Evolutionary conservation across 1,140 invertebrate species (phyloP), one percentile per base, ranked within the genome.

Genomic region (Drepana arcuata): DNA sequence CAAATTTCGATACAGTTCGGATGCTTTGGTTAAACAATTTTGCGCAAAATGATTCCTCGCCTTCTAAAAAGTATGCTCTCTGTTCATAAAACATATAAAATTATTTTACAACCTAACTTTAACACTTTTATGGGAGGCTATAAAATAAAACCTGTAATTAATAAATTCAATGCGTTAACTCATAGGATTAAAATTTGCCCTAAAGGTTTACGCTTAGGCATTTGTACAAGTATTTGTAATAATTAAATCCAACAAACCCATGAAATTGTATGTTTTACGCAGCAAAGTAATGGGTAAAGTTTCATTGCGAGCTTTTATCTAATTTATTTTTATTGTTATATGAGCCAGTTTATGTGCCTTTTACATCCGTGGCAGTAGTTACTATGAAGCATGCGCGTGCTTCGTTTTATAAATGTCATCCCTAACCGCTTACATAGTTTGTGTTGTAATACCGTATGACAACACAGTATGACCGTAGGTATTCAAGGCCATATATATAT

Each of bases 311-410:
- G 68, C 66, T 71, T 75, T 75, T 75, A 69, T 75, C 67, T 77
- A 71, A 77, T 74, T 74, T 74, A 74, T 77, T 77, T 74, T 77
- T 77, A 77, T 65, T 63, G 70, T 77, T 77, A 62, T 64, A 77
- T 74, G 57, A 69, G 50, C 46, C 64, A 47, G 60, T 74, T 79
- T 70, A 75, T 64, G 69, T 42, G 42, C 38, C 47, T 72, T 72
- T 72, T 72, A 75, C 51, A 62, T 52, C 54, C 53, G 43, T 53
- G 54, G 39, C 49, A 59, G 53, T 59, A 61, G 44, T 65, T 58
- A 70, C 42, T 53, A 55, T 53, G 35, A 55, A 46, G 34, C 34
- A 39, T 37, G 46, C n/a, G 36, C 39, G 33, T 50, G 38, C 37
- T 29, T 43, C 45, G 35, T 44, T 40, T 43, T 40, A 27, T 28